Percentiles rank a stretch among this genome's conserved stretches.
These are phyloP conservation scores for Nomada fabriciana DNA, from an alignment of 2,888 invertebrate species.

Conservation along the genomic window DNA sequence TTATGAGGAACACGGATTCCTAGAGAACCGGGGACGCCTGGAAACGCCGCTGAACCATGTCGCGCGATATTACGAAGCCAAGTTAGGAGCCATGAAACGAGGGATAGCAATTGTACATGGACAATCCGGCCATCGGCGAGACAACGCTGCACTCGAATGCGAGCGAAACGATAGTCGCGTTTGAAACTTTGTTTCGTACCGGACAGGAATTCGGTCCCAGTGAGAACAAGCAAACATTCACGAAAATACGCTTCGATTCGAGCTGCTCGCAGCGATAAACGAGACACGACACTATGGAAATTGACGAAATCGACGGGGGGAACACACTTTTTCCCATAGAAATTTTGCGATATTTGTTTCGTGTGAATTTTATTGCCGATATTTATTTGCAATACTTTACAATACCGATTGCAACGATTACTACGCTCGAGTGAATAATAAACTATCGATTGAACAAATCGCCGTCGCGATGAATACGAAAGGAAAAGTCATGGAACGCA, in stretches of 20 bases:
- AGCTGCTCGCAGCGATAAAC: not conserved
- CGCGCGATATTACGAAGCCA: constrained; percentile 38
- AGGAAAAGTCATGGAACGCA: too few relatives aligned
- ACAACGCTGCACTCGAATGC: constrained; percentile 24
- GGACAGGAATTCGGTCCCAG: constrained; percentile 35
- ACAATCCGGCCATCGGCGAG: constrained; percentile 41
- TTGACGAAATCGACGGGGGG: not conserved
- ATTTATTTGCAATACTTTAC: too few relatives aligned
- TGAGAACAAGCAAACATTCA: constrained; percentile 21
- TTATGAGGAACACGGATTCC: constrained; percentile 56
- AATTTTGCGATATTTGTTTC: not conserved
- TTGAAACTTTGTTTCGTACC: constrained; percentile 51
- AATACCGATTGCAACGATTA: too few relatives aligned
- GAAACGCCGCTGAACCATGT: constrained; percentile 31
- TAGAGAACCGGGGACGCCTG: constrained; percentile 27
- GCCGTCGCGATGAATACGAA: too few relatives aligned
- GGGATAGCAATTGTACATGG: constrained; percentile 42
- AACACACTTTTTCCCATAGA: not conserved
- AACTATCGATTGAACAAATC: too few relatives aligned
- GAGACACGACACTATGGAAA: not conserved
- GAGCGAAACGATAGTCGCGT: constrained; percentile 37
- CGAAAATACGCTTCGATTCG: constrained; percentile 7
- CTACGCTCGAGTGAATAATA: too few relatives aligned
- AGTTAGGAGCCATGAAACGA: constrained; percentile 48
- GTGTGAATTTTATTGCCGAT: not conserved